Conservation (phyloP, 1,140 invertebrate genomes). For the Bathynomus jamesi region DNA sequence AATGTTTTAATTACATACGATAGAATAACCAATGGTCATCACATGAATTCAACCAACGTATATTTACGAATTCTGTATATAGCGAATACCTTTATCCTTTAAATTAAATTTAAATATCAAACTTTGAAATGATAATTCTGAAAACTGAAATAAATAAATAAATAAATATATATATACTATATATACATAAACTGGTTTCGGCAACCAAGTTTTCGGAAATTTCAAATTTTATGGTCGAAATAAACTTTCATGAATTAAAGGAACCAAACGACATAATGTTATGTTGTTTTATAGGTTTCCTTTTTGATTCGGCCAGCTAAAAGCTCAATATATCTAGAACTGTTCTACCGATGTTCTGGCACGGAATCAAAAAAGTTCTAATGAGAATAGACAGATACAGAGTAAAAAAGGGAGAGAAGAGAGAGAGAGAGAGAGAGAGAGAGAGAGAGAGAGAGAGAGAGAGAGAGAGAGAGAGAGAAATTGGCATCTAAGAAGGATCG, state of each 20-base stretch:
- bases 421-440: neutral
- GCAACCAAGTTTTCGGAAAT: neutral
- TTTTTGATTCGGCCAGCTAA: neutral
- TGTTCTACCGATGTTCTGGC: neutral
- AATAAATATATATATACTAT: neutral
- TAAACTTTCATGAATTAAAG: slow-evolving; percentile 1
- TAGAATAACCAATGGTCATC: too few relatives aligned
- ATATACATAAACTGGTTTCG: neutral
- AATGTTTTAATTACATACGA: too few relatives aligned
- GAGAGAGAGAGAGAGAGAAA: neutral
- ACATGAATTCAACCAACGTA: too few relatives aligned
- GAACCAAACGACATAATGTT: neutral
- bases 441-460: neutral
- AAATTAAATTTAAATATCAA: too few relatives aligned
- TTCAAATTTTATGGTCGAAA: neutral
- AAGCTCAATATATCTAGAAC: neutral
- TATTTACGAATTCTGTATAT: too few relatives aligned
- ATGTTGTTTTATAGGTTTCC: neutral
- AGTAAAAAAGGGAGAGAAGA: neutral
- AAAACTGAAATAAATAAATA: neutral
- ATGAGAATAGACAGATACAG: neutral
- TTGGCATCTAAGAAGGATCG: neutral
- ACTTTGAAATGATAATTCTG: too few relatives aligned
- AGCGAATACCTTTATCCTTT: too few relatives aligned
- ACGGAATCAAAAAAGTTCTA: neutral